Base-by-base conservation (phyloP, 1,140 invertebrate species). In the Zaprionus inermis region DNA sequence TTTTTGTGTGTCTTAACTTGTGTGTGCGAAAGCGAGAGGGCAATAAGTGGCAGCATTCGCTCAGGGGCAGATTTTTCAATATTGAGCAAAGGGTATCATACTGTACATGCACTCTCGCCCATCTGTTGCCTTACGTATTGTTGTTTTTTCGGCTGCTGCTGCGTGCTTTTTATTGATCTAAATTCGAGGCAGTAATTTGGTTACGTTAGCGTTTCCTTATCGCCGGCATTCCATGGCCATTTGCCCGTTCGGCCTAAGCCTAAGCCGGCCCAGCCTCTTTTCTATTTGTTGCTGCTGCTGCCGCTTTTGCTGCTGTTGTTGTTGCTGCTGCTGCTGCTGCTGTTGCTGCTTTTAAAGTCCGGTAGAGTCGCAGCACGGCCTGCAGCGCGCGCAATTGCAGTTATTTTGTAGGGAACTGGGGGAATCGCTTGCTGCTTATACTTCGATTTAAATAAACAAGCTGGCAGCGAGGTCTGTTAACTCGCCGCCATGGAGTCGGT, bases 121-220 rank as follows among this genome's bases (percentile, higher is more conserved):
- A 5, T 28, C 5, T 28, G 6, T 68, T 30, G 1, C 30, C 20
- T 52, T 51, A 20, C 20, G n/a, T 14, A 60, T 68, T 73, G 20
- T 60, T 58, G 56, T 32, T 61, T 41, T 38, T 41, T 32, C 20
- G 28, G 54, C 65, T 59, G 69, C 38, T 30, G 69, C 78, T 82
- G 78, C 66, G 76, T 82, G 58, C 67, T 76, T 75, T 76, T 79
- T 77, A 82, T 83, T 86, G 83, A 86, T 85, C 81, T 79, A 83
- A 86, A 86, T 86, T 86, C 77, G 68, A 44, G 73, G 61, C 70
- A 78, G 81, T 66, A 81, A 86, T 85, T 84, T 85, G 57, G 74
- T 81, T 60, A 34, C 41, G 70, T 55, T 63, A 72, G 74, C 72
- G 64, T 77, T 79, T 76, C 64, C 67, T 85, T 86, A 86, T 85